Percentiles rank a stretch among this genome's conserved stretches.
phyloP scores from a whole-genome alignment of 2,797 vertebrate genomes.

The Girardinus metallicus region DNA sequence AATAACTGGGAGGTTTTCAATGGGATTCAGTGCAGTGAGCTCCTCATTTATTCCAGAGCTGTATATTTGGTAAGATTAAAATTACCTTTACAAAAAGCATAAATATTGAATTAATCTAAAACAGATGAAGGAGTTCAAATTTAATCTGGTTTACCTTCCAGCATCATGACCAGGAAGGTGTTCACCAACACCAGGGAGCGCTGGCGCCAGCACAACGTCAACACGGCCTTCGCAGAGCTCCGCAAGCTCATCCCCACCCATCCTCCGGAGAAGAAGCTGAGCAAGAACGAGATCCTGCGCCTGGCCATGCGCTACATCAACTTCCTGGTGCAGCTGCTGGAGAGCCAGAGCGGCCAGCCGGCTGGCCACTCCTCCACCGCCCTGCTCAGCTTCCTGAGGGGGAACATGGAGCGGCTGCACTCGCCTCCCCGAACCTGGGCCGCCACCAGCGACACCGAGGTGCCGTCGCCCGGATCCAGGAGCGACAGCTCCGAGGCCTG shows the following conservation, averaged over 20 bases:
- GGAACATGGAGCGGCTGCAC: constrained; percentile 81
- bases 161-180: constrained; percentile 93
- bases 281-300: constrained; percentile 97
- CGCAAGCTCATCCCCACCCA: constrained; percentile 97
- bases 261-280: constrained; percentile 97
- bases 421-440: constrained; percentile 78
- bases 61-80: too few relatives aligned
- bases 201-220: constrained; percentile 98
- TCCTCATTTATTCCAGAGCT: too few relatives aligned
- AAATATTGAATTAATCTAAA: neutral
- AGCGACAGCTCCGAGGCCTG: constrained; percentile 82
- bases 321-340: constrained; percentile 92
- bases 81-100: neutral
- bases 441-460: constrained; percentile 81
- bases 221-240: constrained; percentile 93
- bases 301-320: constrained; percentile 98
- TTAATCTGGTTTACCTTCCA: neutral
- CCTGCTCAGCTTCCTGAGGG: constrained; percentile 81
- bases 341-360: constrained; percentile 88
- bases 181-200: constrained; percentile 94
- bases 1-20: too few relatives aligned
- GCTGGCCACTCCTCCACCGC: constrained; percentile 71
- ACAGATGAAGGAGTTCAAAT: neutral
- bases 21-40: too few relatives aligned
- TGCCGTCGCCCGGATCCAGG: constrained; percentile 85